Base-by-base conservation (phyloP, 2,113 vertebrate genomes). In the Sebastes schlegelii region DNA sequence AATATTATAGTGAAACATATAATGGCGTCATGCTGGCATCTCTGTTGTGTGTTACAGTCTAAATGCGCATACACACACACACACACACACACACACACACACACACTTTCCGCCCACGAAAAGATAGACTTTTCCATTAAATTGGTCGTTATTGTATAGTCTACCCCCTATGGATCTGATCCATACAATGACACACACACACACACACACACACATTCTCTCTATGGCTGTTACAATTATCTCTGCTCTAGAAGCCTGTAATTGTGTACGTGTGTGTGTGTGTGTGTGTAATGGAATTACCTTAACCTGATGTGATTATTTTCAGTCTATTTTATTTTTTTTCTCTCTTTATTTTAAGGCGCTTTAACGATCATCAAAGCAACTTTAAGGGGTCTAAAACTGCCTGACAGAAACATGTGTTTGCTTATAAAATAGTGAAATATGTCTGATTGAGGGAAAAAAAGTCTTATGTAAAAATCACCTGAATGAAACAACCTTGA, bases 81-180 rank as follows among this genome's bases (percentile, higher is more conserved):
- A 78, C 77, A 23, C 23, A 61, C 76, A 83, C 76, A 77, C 68
- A 63, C 42, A 69, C 67, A 78, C n/a, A n/a, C n/a, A n/a, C n/a
- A n/a, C n/a, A n/a, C n/a, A n/a, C 77, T 54, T 55, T 82, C 80
- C 85, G 74, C 75, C 84, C 87, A 77, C 76, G 16, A 78, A 87
- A 83, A 91, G 63, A 89, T 11, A 62, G 73, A 84, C 74, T 88
- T 91, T 91, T 86, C 86, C 81, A 91, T 94, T 91, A 94, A 92
- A 94, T 92, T 93, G 93, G 80, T 91, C 79, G 78, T 93, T 92
- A 93, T 91, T 94, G 90, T 94, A 84, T 88, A 71, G 88, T 83
- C 87, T 58, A 72, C 91, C 90, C 83, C 91, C 92, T 87, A 88
- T 86, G 84, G 91, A 89, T 88, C 58, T 63, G 82, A 91, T 88